Percentiles rank a stretch among this genome's conserved stretches.
Evolutionary conservation across 2,797 vertebrate species (phyloP).

Genomic region (Bradypodion ventrale): DNA sequence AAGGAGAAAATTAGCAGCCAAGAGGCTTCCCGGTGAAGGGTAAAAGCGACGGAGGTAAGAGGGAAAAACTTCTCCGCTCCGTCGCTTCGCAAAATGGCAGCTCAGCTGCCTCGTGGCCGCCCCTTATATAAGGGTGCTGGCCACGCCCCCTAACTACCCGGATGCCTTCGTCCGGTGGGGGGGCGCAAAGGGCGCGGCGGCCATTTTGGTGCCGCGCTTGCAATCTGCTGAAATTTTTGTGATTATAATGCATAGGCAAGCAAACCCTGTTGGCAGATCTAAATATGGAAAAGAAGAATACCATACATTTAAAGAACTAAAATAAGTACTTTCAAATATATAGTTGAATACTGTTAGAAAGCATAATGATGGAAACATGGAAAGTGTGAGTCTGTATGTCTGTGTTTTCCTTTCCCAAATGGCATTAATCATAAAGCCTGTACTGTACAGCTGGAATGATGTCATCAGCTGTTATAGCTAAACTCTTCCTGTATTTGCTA

Average conservation of each 20-base stretch:
- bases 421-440: conserved; percentile 68
- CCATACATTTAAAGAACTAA: neutral
- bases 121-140: no score
- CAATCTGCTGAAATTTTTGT: neutral
- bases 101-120: no score
- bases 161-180: no score
- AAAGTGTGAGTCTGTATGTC: no score
- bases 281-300: neutral
- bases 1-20: no score
- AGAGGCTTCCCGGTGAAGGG: no score
- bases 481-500: conserved; percentile 73
- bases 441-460: conserved; percentile 70
- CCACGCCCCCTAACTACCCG: no score
- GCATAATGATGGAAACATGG: conserved; percentile 72
- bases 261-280: neutral
- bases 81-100: no score
- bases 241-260: neutral
- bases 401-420: conserved; percentile 61
- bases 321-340: neutral
- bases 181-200: no score
- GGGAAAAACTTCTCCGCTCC: no score
- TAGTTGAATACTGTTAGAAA: conserved; percentile 69
- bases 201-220: no score
- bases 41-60: no score
- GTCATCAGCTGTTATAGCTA: conserved; percentile 73